phyloP scores from a whole-genome alignment of 2,113 vertebrate species.

The Lontra canadensis region DNA sequence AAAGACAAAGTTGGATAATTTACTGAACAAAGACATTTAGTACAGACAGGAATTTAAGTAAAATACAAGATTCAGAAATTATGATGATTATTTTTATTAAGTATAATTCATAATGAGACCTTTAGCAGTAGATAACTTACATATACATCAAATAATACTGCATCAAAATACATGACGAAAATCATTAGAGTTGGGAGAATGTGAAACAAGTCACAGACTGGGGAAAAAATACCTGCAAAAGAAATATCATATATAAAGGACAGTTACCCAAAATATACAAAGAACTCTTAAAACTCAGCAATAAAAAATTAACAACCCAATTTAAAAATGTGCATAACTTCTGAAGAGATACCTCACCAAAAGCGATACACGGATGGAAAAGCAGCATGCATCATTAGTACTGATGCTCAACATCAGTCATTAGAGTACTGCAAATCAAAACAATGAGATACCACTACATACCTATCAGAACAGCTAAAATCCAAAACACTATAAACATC shows the following conservation, averaged over 20 bases:
- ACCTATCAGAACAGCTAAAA: not conserved
- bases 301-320: not conserved
- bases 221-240: not conserved
- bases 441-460: not conserved
- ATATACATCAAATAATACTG: not conserved
- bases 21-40: not conserved
- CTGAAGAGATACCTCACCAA: not conserved
- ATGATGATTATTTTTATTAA: not conserved
- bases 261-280: not conserved
- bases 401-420: not conserved
- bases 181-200: not conserved
- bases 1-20: not conserved
- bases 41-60: not conserved
- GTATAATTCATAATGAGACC: not conserved
- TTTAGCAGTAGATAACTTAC: not conserved
- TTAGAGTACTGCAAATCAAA: not conserved
- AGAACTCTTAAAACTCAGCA: constrained; percentile 14
- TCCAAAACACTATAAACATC: not conserved
- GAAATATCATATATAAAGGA: not conserved
- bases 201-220: not conserved
- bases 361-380: not conserved
- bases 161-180: constrained; percentile 30
- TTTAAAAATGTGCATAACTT: not conserved
- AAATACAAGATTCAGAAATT: not conserved
- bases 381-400: not conserved